Base-by-base conservation (phyloP, 2,797 vertebrate species). In the Myripristis murdjan region DNA sequence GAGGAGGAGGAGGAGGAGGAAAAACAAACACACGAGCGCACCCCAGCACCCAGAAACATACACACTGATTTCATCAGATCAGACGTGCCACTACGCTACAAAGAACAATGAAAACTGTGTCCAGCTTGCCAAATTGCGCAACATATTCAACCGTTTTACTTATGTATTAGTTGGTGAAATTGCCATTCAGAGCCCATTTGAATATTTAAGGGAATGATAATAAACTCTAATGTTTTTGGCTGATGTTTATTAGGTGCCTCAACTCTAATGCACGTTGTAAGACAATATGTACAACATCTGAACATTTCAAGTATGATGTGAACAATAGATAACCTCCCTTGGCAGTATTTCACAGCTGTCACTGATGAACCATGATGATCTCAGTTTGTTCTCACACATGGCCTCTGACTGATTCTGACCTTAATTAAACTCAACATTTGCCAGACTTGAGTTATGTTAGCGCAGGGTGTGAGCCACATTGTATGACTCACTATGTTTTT, bases 231-330 rank as follows among this genome's bases (percentile, higher is more conserved):
- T 47, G 4, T 43, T 16, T 46, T 43, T 5, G 16, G 1, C 16
- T 58, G 12, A 53, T 60, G 2, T 87, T 87, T 85, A 79, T 67
- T 87, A 62, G 58, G 28, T 69, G 46, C 68, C 37, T 63, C 10
- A 47, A 48, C 16, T 52, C 41, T 24, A 6, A 54, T 24, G 15
- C 23, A 43, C 16, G 12, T 71, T 53, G 43, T 20, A 22, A 65
- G 33, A 77, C 18, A 1, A 0, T 62, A 51, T 72, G 10, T 62
- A 73, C 67, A 85, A 1, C 20, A 26, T 57, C 23, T 51, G 53
- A 77, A n/a, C 1, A 18, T 23, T 0, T 60, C 48, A 70, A 72
- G 53, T 26, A 2, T 37, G 6, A 49, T 24, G 37, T 16, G 16
- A 43, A 2, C 3, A 43, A 43, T 5, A 14, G 41, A 43, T 43